Evolutionary conservation across 2,888 invertebrate genomes (phyloP), one percentile per base, ranked within the genome.

Genomic region (Hydropsyche betteni): DNA sequence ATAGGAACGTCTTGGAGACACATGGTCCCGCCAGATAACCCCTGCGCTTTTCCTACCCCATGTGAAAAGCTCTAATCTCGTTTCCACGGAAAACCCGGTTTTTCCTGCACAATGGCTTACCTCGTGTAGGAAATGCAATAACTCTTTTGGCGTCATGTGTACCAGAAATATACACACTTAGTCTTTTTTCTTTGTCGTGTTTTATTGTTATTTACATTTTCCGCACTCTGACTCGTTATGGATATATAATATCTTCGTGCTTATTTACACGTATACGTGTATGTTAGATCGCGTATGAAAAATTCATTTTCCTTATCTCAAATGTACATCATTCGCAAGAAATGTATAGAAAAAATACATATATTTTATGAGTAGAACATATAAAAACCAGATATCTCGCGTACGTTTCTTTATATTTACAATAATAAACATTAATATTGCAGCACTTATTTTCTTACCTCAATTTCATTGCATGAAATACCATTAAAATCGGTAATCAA

Each of bases 61-160:
- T 16, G 51, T 70, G 70, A 72, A 72, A 72, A 55, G 72, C 61
- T 61, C 58, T 72, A 72, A 72, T 72, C 72, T 72, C 58, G 72
- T 72, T 61, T 72, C 55, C 72, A 58, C 33, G 52, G 72, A 14
- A 72, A 14, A 38, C 52, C 72, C 14, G 16, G 55, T 72, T 72
- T 72, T 64, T 51, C 72, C 52, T 58, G 72, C 55, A 72, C 72
- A 72, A 72, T 72, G 24, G 72, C 61, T 72, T 38, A 72, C 72
- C 72, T 72, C 16, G n/a, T 58, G 44, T 34, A 70, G 70, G 34
- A 70, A 70, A 70, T 70, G 70, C 70, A 70, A 70, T 70, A 70
- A 70, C 55, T 70, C 70, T 53, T 70, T 53, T 33, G 6, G 24
- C 51, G 53, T 70, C 70, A 53, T 38, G 38, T 38, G 68, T 34